Conservation (phyloP, 2,888 invertebrate genomes). For the Meganola albula region DNA sequence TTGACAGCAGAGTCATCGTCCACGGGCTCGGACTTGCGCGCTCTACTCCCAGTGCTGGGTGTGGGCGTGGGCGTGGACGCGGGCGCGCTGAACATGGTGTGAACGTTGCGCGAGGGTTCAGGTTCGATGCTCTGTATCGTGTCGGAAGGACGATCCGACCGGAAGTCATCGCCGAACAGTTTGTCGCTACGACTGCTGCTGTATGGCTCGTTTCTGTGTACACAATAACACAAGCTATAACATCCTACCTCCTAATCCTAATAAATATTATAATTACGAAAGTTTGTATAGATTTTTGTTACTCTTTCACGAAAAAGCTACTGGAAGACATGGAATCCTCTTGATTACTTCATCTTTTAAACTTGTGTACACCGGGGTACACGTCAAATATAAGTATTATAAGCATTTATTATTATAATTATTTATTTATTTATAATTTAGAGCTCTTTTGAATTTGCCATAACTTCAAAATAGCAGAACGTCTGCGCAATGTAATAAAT, state of each 20-base stretch:
- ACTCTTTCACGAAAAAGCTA: no score
- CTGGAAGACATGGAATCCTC: no score
- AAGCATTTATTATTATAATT: no score
- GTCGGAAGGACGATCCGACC: constrained; percentile 9
- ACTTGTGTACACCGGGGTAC: no score
- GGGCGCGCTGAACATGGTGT: constrained; percentile 49
- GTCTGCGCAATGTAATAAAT: not conserved
- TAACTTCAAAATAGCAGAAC: no score
- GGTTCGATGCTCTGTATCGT: constrained; percentile 47
- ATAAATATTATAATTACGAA: no score
- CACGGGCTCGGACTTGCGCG: constrained; percentile 23
- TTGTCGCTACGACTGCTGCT: constrained; percentile 38
- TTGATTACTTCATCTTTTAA: no score
- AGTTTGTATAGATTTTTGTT: no score
- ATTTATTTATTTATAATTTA: not conserved
- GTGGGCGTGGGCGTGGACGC: constrained; percentile 14
- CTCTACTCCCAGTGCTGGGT: constrained; percentile 19
- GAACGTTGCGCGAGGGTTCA: constrained; percentile 50
- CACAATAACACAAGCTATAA: not conserved
- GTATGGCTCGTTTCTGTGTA: constrained; percentile 61
- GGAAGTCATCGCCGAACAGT: constrained; percentile 26
- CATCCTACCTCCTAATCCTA: no score
- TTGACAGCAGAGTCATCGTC: constrained; percentile 89
- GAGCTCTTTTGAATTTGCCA: not conserved
- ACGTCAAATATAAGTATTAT: no score